Base-by-base conservation (phyloP, 2,888 invertebrate species). In the Drosophila emarginata region DNA sequence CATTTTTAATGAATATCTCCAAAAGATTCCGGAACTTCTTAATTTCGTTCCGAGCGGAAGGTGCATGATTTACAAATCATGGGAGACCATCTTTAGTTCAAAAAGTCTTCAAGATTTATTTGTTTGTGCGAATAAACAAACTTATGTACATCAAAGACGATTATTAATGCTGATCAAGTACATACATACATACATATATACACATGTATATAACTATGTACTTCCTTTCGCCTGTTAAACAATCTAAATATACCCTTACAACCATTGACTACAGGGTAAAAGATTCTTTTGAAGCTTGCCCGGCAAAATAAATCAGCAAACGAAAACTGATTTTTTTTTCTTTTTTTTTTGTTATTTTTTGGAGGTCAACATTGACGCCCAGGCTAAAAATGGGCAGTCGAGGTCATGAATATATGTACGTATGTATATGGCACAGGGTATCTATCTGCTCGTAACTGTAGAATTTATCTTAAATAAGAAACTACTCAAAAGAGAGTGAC, bases 291-390 rank as follows among this genome's bases (percentile, higher is more conserved):
- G 64, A 50, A 52, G 70, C 74, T 73, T 61, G 64, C 68, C 74
- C 60, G 69, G 74, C 15, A 65, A 77, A 82, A 88, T 68, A 87
- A 72, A 73, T 72, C 74, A 72, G 59, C 75, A 62, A 71, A 69
- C 57, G 32, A 68, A 68, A 54, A 60, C 28, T 15, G 15, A 18
- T 28, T 53, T 6, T 53, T 26, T 28, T 12, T 18, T 50, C 23
- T 57, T 57, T 36, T 37, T 40, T 15, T 28, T 1, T 23, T 23
- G 4, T 23, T 28, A 6, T 28, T 32, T 32, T 66, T 71, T 71
- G 71, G 86, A 87, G 84, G 84, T 87, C 88, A 84, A 39, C 67
- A 73, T 64, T 82, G 78, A 77, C 82, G 85, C 86, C 78, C 77
- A 64, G 61, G 39, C 54, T 65, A 63, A 63, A 79, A 45, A 45